phyloP scores from a whole-genome alignment of 2,797 vertebrate species.

The Paedocypris micromegethes region DNA sequence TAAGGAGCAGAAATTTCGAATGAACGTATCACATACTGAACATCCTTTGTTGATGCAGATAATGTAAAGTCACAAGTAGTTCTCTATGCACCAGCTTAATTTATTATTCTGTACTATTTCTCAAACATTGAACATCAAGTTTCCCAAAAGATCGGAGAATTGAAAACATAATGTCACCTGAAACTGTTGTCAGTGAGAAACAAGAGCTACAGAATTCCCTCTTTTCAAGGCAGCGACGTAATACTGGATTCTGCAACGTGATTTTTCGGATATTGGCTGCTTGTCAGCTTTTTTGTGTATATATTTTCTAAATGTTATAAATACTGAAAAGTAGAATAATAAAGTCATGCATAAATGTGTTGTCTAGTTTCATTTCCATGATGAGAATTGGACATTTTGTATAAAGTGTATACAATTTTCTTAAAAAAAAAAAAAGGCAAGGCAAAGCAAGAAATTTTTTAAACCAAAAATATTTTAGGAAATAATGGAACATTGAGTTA shows the following conservation, averaged over 20 bases:
- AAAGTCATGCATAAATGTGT: conserved; percentile 42
- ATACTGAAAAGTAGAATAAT: conserved; percentile 39
- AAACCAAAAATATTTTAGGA: too few species aligned
- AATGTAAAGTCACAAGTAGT: not conserved
- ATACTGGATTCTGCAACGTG: not conserved
- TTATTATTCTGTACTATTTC: not conserved
- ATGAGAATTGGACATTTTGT: not conserved
- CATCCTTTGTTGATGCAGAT: not conserved
- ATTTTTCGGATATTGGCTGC: conserved; percentile 20
- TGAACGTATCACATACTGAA: not conserved
- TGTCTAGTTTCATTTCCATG: not conserved
- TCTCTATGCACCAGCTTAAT: not conserved
- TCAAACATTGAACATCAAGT: not conserved
- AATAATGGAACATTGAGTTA: too few species aligned
- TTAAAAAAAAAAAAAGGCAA: too few species aligned
- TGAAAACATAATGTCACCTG: too few species aligned
- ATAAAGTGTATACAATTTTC: too few species aligned
- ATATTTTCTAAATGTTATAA: conserved; percentile 49
- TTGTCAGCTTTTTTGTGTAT: conserved; percentile 38
- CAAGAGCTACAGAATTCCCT: too few species aligned
- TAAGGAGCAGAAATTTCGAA: not conserved
- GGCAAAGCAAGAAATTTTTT: too few species aligned
- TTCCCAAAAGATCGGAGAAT: too few species aligned
- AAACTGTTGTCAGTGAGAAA: not conserved
- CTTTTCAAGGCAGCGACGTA: not conserved